Conservation (phyloP, 2,888 invertebrate genomes). For the Lasioglossum zephyrum region DNA sequence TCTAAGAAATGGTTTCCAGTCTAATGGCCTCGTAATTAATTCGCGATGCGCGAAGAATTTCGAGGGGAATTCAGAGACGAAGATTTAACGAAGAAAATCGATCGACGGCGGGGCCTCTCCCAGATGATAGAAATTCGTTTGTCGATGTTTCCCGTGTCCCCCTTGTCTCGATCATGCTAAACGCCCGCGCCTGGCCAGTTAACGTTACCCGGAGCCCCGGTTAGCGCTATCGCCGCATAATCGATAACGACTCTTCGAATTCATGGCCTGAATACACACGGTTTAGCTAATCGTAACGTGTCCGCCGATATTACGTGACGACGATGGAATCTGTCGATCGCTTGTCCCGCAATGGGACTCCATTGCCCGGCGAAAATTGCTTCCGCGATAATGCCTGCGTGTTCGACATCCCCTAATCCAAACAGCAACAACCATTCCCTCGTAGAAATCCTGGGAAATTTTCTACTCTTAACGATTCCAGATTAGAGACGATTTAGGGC, state of each 20-base stretch:
- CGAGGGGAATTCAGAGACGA: not conserved
- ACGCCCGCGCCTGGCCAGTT: constrained; percentile 19
- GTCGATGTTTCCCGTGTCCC: not conserved
- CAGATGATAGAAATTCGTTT: not conserved
- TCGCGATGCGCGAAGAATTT: not conserved
- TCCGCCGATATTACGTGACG: constrained; percentile 38
- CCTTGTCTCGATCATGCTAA: constrained; percentile 4
- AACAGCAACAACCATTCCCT: not conserved
- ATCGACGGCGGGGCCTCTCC: not conserved
- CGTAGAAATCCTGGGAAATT: not conserved
- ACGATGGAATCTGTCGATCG: constrained; percentile 9
- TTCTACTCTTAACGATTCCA: not conserved
- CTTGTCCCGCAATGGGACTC: constrained; percentile 8
- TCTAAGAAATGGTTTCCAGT: constrained; percentile 7
- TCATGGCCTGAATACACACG: constrained; percentile 27
- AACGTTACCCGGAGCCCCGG: constrained; percentile 15
- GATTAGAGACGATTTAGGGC: not conserved
- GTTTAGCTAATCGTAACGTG: constrained; percentile 45
- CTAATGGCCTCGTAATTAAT: constrained; percentile 19
- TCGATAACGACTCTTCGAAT: constrained; percentile 44
- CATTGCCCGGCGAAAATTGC: not conserved
- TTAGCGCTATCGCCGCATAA: constrained; percentile 18
- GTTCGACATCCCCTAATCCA: not conserved
- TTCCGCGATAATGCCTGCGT: not conserved
- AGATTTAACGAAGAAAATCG: not conserved